Percentiles rank a stretch among this genome's conserved stretches.
Conservation (phyloP, 35 echinoderm and acorn worm species). For the Apostichopus californicus region DNA sequence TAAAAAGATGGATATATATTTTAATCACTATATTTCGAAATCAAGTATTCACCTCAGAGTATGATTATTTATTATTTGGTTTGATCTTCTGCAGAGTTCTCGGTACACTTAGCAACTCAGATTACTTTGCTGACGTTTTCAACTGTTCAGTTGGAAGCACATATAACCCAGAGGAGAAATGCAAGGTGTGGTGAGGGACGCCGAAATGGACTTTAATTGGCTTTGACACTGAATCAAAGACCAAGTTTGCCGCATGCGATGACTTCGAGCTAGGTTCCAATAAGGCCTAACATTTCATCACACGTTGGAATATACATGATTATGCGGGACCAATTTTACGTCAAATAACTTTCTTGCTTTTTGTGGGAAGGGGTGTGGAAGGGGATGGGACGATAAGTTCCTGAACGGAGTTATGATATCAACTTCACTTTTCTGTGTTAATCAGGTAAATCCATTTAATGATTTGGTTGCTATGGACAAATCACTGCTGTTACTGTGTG, state of each 20-base stretch:
- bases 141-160: background rate
- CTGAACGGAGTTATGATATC: too few relatives aligned
- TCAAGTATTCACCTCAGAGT: background rate
- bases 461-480: too few relatives aligned
- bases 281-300: background rate
- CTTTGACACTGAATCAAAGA: background rate
- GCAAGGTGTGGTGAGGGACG: constrained; percentile 34
- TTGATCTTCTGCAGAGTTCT: background rate
- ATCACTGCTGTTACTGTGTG: too few relatives aligned
- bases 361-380: too few relatives aligned
- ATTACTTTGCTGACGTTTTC: constrained; percentile 7
- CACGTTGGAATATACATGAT: background rate
- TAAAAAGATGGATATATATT: too few relatives aligned
- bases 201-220: background rate
- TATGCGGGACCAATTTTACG: too few relatives aligned
- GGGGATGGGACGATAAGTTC: too few relatives aligned
- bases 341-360: too few relatives aligned
- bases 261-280: too few relatives aligned
- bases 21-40: background rate
- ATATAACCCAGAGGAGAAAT: constrained; percentile 16
- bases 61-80: background rate
- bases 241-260: background rate
- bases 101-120: constrained; percentile 1
- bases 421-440: too few relatives aligned
- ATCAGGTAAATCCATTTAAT: too few relatives aligned